phyloP scores from a whole-genome alignment of 2,797 vertebrate genomes.

The Neosalanx taihuensis region DNA sequence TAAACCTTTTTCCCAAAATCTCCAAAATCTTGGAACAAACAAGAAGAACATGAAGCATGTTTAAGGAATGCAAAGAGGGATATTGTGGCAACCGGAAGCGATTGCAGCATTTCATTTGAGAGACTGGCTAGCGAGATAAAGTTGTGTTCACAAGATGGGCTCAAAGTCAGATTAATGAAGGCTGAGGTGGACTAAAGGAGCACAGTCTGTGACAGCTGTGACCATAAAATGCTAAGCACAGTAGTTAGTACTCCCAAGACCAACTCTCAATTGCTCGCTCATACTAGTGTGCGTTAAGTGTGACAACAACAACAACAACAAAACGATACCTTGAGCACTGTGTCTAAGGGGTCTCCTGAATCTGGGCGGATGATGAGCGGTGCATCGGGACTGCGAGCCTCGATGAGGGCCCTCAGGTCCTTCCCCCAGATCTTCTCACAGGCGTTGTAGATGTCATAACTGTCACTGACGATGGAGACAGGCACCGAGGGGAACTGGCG shows the following conservation, averaged over 20 bases:
- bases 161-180: too few relatives aligned
- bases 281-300: neutral
- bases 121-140: too few relatives aligned
- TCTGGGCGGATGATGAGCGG: constrained; percentile 93
- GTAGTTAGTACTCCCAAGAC: too few relatives aligned
- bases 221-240: too few relatives aligned
- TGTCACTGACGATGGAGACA: constrained; percentile 98
- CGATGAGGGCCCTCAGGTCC: constrained; percentile 89
- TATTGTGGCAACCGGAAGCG: too few relatives aligned
- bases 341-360: constrained; percentile 95
- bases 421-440: constrained; percentile 99
- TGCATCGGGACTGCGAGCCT: constrained; percentile 84
- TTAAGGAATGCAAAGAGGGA: neutral
- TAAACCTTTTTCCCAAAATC: constrained; percentile 93
- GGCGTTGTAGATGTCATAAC: constrained; percentile 99
- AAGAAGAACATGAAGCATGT: neutral
- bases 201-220: too few relatives aligned
- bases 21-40: constrained; percentile 83
- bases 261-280: neutral
- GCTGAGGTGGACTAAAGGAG: too few relatives aligned
- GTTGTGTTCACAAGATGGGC: too few relatives aligned
- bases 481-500: constrained; percentile 95
- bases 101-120: too few relatives aligned
- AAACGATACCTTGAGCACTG: constrained; percentile 87
- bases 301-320: too few relatives aligned